Evolutionary conservation across 2,888 invertebrate genomes (phyloP).

Genomic region (Drosophila cracens): DNA sequence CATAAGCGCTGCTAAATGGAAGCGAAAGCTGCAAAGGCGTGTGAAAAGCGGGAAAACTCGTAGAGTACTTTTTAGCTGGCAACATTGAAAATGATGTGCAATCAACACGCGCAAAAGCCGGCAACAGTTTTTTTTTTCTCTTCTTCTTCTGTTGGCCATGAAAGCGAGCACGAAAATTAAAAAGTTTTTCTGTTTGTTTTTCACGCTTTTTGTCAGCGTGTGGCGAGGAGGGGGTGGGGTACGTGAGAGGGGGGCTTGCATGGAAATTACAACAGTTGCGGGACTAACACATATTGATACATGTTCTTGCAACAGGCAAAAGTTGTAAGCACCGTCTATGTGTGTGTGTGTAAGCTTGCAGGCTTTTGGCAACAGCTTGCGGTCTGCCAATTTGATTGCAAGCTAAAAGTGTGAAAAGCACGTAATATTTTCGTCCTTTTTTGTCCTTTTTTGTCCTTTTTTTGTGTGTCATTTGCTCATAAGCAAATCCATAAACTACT

Average conservation of each 20-base stretch:
- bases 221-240: background rate
- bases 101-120: conserved; percentile 51
- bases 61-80: conserved; percentile 47
- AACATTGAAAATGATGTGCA: conserved; percentile 70
- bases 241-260: conserved; percentile 1
- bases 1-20: conserved; percentile 67
- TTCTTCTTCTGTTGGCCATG: conserved; percentile 50
- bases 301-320: conserved; percentile 51
- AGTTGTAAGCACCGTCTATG: conserved; percentile 38
- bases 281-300: conserved; percentile 72
- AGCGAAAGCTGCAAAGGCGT: conserved; percentile 9
- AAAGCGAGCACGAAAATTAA: conserved; percentile 73
- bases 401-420: conserved; percentile 12
- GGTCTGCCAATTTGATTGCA: conserved; percentile 39
- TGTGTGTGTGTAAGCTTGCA: background rate
- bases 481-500: conserved; percentile 58
- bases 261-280: conserved; percentile 72
- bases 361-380: conserved; percentile 63
- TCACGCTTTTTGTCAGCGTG: conserved; percentile 4
- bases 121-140: background rate
- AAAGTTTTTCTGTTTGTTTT: conserved; percentile 63
- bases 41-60: conserved; percentile 23
- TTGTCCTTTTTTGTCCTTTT: too few species aligned
- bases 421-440: background rate
- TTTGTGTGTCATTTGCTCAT: conserved; percentile 20